phyloP scores from a whole-genome alignment of 2,797 vertebrate species.

The Sebastes steindachneri region DNA sequence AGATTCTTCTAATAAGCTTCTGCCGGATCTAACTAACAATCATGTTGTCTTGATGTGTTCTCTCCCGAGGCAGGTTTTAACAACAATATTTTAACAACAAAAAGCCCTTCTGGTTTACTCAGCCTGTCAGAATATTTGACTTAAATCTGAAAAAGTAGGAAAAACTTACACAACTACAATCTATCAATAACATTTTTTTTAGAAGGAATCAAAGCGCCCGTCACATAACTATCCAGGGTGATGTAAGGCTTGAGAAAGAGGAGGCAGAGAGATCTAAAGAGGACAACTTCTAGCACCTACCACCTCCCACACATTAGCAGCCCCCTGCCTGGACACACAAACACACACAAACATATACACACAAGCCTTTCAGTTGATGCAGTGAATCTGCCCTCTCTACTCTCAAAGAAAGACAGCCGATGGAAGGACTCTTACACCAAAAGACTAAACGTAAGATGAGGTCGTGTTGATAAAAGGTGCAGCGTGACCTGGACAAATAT shows the following conservation, averaged over 20 bases:
- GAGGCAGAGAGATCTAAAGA: conserved; percentile 66
- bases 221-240: conserved; percentile 66
- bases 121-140: background rate
- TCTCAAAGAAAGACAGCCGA: conserved; percentile 4
- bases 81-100: background rate
- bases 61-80: background rate
- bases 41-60: conserved; percentile 11
- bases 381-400: background rate
- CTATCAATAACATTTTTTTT: conserved; percentile 53
- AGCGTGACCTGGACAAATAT: background rate
- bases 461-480: background rate
- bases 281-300: conserved; percentile 63
- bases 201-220: conserved; percentile 40
- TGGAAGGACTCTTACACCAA: background rate
- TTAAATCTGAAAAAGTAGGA: conserved; percentile 38
- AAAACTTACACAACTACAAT: conserved; percentile 55
- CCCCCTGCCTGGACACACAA: conserved; percentile 55
- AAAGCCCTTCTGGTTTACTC: background rate
- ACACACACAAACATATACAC: conserved; percentile 17
- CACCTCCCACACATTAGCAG: conserved; percentile 64
- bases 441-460: background rate
- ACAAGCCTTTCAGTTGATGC: conserved; percentile 26
- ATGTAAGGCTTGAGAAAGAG: conserved; percentile 75
- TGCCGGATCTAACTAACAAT: conserved; percentile 25
- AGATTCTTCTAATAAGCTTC: conserved; percentile 36